Evolutionary conservation across 2,113 vertebrate species (phyloP), one percentile per base, ranked within the genome.

Genomic region (Dipodomys merriami): DNA sequence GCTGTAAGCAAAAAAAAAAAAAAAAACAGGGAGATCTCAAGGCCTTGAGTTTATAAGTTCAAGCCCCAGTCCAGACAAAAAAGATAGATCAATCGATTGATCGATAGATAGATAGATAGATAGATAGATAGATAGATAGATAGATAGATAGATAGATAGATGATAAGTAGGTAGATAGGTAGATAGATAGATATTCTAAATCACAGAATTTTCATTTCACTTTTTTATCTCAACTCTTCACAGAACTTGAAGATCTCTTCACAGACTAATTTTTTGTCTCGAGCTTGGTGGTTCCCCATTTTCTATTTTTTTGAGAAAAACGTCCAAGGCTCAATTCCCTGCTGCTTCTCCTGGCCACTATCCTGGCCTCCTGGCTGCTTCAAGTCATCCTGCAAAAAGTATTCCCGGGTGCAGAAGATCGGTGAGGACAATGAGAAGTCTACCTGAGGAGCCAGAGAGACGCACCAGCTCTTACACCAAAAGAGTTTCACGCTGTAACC

Each of bases 241-340:
- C 98, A 99, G 99, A 98, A 97, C 96, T 97, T 99, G 96, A 99
- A 99, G 97, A 98, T 98, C 33, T 99, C 99, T 3, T 98, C 99
- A 1, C 98, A 99, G 97, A 98, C 97, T 0, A 99, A 99, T 96
- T 99, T 99, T 97, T 98, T 99, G 94, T 99, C 99, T 97, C 98
- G 99, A 98, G 98, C 98, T 0, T 99, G 99, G 99, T 99, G 99
- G 99, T 99, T 99, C 97, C 99, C 99, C 4, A 97, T 99, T 95
- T 99, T 99, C 96, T 99, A 98, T 97, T 99, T 99, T 94, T 98
- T 99, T 7, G 99, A 99, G 98, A 99, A 98, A 96, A 99, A 99
- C 1, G 98, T 99, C n/a, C 99, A 99, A 95, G 98, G 98, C 25
- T 97, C 99, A 8, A 98, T 99, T 96, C 99, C 99, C 39, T 99